These are phyloP conservation scores for Carcinoscorpius rotundicauda DNA, from an alignment of 1,140 invertebrate species.

Conservation along the genomic window DNA sequence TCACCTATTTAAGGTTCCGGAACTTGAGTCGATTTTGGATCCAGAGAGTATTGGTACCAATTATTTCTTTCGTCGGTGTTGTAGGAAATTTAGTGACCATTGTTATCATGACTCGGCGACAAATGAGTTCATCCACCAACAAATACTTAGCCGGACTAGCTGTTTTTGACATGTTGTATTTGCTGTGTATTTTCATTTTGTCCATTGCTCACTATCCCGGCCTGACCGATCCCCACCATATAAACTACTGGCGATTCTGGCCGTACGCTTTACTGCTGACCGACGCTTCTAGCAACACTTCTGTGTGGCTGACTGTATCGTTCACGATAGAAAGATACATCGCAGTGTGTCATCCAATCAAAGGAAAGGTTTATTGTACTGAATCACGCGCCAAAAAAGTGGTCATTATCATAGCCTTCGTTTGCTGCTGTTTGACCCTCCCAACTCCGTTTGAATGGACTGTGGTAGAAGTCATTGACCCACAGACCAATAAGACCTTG, in stretches of 20 bases:
- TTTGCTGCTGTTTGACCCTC: constrained; percentile 49
- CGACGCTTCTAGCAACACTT: constrained; percentile 52
- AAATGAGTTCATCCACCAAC: constrained; percentile 62
- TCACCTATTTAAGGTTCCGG: no score
- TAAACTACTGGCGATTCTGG: constrained; percentile 41
- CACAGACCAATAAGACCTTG: constrained; percentile 17
- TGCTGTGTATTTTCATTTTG: constrained; percentile 50
- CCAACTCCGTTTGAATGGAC: constrained; percentile 52
- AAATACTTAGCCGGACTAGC: constrained; percentile 56
- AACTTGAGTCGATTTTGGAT: constrained; percentile 39
- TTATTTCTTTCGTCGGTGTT: constrained; percentile 51
- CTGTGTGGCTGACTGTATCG: constrained; percentile 60
- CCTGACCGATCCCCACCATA: constrained; percentile 34
- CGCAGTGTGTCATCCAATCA: constrained; percentile 60
- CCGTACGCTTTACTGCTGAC: constrained; percentile 45
- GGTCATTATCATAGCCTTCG: constrained; percentile 45
- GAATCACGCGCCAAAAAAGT: constrained; percentile 41
- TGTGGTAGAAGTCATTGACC: constrained; percentile 24
- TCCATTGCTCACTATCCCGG: constrained; percentile 47
- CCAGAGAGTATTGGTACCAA: constrained; percentile 52
- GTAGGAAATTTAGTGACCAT: constrained; percentile 57
- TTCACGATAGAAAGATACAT: constrained; percentile 67
- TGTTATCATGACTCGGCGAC: constrained; percentile 54
- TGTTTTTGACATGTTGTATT: constrained; percentile 54
- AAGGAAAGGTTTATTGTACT: constrained; percentile 55